A percentile compares a stretch with the other conserved stretches of the same genome.
Evolutionary conservation across 2,888 invertebrate genomes (phyloP).

Genomic region (Mythimna vitellina): DNA sequence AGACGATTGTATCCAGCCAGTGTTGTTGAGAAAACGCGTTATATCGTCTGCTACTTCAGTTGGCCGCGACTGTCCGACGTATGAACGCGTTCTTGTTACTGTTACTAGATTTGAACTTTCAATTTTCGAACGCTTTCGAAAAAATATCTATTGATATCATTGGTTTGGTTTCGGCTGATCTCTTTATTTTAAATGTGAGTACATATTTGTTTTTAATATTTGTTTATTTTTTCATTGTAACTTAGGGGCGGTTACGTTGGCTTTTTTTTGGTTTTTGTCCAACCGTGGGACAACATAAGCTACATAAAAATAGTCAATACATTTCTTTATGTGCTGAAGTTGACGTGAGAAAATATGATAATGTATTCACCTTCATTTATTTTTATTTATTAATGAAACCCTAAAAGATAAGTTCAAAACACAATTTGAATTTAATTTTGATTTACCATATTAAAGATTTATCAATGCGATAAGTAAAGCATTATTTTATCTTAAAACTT

Average conservation of each 20-base stretch:
- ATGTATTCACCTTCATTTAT: neutral
- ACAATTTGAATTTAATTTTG: neutral
- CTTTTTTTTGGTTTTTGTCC: too few relatives aligned
- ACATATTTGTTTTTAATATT: neutral
- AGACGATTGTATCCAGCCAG: conserved; percentile 10
- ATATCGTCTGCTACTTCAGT: conserved; percentile 56
- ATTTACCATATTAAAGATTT: neutral
- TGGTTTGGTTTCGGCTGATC: conserved; percentile 14
- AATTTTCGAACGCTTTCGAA: conserved; percentile 31
- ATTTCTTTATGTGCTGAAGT: neutral
- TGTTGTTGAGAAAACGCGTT: conserved; percentile 34
- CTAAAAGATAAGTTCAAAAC: too few relatives aligned
- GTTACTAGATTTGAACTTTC: conserved; percentile 43
- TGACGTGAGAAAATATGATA: neutral
- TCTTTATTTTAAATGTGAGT: conserved; percentile 32
- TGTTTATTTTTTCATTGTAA: neutral
- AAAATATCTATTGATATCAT: conserved; percentile 24
- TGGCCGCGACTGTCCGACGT: conserved; percentile 53
- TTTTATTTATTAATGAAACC: neutral
- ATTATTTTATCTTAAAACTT: conserved; percentile 11
- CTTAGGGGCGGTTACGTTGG: too few relatives aligned
- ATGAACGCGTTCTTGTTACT: conserved; percentile 50
- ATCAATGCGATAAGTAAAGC: neutral
- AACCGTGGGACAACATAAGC: too few relatives aligned
- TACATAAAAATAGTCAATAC: too few relatives aligned